Base-by-base conservation (phyloP, 2,888 invertebrate species). In the Himalopsyche kuldschensis region DNA sequence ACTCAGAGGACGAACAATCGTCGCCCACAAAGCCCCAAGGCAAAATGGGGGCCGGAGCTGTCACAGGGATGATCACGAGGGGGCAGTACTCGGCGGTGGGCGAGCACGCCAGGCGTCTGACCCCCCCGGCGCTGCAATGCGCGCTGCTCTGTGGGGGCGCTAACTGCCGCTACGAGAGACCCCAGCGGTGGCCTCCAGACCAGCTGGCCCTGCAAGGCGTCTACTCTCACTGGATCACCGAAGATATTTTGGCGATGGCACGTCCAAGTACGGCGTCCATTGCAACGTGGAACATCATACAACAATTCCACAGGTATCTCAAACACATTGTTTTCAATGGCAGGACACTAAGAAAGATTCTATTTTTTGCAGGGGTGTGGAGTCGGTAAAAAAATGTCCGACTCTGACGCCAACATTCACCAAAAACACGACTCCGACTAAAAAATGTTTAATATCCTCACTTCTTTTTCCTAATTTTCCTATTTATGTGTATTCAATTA, bases 171-270 rank as follows among this genome's bases (percentile, higher is more conserved):
- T 97, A 97, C 90, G 96, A 96, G 89, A 93, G 92, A 87, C 92
- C 94, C 0, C 93, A 93, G 82, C 92, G 93, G 83, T 94, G 93
- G 93, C 90, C 92, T 86, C 90, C 92, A 75, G 89, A 92, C 80
- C 90, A 94, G 89, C 90, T 94, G 91, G 97, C 96, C 0, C 93
- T 97, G 85, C 94, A 94, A 87, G 97, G 96, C 75, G 90, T 97
- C 41, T 97, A 94, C 89, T 97, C 97, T 0, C 94, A 96, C 87
- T 97, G 97, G 97, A 94, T 97, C 87, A 97, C 97, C 6, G 95
- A 96, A 87, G 95, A 97, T 88, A 95, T 97, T 87, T 90, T 97
- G 88, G 97, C 97, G 89, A 97, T 97, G 97, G 95, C 97, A 83
- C 94, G 97, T 27, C 97, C 97, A 83, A 96, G 95, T 89, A 94